These are phyloP conservation scores for Eristalis pertinax DNA, from an alignment of 2,888 invertebrate genomes.

Conservation along the genomic window DNA sequence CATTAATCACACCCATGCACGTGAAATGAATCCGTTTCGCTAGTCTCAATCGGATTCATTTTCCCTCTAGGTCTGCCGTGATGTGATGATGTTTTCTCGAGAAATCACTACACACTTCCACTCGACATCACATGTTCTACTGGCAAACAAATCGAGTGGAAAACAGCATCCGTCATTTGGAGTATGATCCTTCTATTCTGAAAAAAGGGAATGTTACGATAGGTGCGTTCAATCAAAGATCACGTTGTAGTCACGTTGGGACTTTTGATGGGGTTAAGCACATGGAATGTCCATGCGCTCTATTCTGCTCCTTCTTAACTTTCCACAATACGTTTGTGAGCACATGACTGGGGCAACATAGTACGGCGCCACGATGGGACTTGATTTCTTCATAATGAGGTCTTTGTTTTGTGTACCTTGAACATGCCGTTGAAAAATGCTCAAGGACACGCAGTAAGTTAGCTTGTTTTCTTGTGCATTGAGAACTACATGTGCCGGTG, in stretches of 20 bases:
- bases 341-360: background rate
- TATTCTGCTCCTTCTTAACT: background rate
- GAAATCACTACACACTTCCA: background rate
- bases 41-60: background rate
- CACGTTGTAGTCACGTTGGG: constrained; percentile 18
- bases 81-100: background rate
- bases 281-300: background rate
- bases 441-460: background rate
- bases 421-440: background rate
- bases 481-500: background rate
- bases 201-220: background rate
- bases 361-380: background rate
- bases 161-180: constrained; percentile 25
- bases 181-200: constrained; percentile 18
- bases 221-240: background rate
- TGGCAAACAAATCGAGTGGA: constrained; percentile 14
- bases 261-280: background rate
- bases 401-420: background rate
- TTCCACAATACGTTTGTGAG: background rate
- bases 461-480: background rate
- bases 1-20: background rate
- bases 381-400: background rate
- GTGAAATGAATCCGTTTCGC: background rate
- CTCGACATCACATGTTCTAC: constrained; percentile 2
- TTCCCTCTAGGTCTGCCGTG: constrained; percentile 5